phyloP scores from a whole-genome alignment of 2,888 invertebrate species.

The Conops quadrifasciatus region DNA sequence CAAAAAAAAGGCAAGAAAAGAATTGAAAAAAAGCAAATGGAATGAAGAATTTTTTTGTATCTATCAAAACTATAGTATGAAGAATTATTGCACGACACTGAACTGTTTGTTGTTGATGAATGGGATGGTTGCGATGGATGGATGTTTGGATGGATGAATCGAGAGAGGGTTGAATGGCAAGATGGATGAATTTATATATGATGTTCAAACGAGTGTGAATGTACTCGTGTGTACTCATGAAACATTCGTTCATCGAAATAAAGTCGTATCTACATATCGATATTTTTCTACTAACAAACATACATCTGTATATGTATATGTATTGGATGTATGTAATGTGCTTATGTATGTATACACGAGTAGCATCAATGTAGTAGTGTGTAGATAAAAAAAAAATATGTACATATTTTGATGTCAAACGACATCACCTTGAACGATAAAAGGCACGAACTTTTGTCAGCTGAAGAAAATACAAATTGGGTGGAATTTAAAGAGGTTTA shows the following conservation, averaged over 20 bases:
- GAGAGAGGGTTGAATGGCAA: too few relatives aligned
- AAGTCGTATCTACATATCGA: too few relatives aligned
- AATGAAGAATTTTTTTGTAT: conserved; percentile 31
- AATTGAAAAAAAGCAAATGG: conserved; percentile 3
- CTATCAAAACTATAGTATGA: conserved; percentile 38
- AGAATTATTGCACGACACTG: conserved; percentile 25
- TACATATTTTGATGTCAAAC: too few relatives aligned
- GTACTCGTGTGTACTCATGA: not conserved
- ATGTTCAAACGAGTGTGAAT: not conserved
- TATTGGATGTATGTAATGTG: too few relatives aligned
- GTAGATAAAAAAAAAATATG: conserved; percentile 4
- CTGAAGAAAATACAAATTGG: not conserved
- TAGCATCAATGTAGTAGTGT: conserved; percentile 9
- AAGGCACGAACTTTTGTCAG: conserved; percentile 20
- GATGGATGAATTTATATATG: too few relatives aligned
- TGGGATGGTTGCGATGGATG: too few relatives aligned
- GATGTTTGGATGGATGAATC: too few relatives aligned
- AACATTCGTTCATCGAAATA: too few relatives aligned
- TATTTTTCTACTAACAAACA: too few relatives aligned
- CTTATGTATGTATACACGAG: conserved; percentile 12
- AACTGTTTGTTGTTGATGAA: too few relatives aligned
- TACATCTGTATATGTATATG: conserved; percentile 17
- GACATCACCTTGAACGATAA: conserved; percentile 36
- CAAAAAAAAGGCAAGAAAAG: not conserved
- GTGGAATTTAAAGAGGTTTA: not conserved